A percentile compares a stretch with the other conserved stretches of the same genome.
Evolutionary conservation across 1,140 invertebrate species (phyloP).

Genomic region (Pristionchus pacificus): DNA sequence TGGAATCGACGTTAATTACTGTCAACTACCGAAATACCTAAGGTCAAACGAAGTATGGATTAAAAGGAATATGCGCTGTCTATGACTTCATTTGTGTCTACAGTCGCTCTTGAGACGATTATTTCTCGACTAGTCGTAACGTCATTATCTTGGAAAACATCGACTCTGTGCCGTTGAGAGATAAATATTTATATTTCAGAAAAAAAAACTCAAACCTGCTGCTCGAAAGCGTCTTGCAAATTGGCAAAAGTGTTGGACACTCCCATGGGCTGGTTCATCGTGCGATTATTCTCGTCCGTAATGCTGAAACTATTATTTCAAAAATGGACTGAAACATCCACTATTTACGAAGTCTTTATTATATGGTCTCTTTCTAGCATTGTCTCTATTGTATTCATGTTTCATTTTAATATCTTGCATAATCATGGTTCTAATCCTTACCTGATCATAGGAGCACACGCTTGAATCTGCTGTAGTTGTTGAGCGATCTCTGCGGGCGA

Average conservation of each 20-base stretch:
- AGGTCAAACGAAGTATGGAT: constrained; percentile 50
- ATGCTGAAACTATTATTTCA: no score
- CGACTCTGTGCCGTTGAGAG: neutral
- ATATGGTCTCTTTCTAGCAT: no score
- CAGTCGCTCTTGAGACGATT: no score
- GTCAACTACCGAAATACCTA: constrained; percentile 54
- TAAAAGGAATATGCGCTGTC: constrained; percentile 24
- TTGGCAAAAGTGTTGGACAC: neutral
- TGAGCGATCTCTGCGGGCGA: neutral
- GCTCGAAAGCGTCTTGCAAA: neutral
- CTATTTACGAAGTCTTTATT: no score
- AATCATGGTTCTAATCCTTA: no score
- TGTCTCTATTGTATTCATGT: no score
- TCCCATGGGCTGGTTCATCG: neutral
- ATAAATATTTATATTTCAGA: no score
- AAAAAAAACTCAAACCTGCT: no score
- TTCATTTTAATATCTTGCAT: no score
- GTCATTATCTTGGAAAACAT: constrained; percentile 7
- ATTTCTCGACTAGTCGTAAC: constrained; percentile 5
- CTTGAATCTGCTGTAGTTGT: neutral
- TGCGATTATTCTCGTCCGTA: neutral
- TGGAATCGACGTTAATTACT: constrained; percentile 30
- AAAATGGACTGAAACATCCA: no score
- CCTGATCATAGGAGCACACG: no score
- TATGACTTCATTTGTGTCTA: no score